phyloP scores from a whole-genome alignment of 2,113 vertebrate genomes.

The Dicerorhinus sumatrensis region DNA sequence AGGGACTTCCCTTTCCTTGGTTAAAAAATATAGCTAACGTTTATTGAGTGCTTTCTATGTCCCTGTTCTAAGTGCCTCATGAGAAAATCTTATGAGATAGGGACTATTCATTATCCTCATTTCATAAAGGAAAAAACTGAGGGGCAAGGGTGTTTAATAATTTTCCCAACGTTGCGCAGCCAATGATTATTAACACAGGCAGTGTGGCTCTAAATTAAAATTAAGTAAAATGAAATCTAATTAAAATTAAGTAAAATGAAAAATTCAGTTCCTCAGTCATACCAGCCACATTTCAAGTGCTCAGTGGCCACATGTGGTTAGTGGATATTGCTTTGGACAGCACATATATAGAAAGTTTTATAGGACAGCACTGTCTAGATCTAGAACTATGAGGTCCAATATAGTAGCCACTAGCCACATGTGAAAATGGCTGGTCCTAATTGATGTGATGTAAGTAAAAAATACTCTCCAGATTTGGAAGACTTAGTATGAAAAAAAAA shows the following conservation, averaged over 20 bases:
- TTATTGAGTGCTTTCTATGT: slow-evolving; percentile 5
- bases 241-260: slow-evolving; percentile 64
- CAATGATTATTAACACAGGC: slow-evolving; percentile 32
- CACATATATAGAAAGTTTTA: background rate
- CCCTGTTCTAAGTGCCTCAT: background rate
- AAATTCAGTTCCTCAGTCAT: background rate
- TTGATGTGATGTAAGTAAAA: background rate
- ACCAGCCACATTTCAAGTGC: background rate
- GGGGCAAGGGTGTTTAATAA: slow-evolving; percentile 11
- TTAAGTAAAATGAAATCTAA: slow-evolving; percentile 60
- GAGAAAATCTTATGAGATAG: slow-evolving; percentile 34
- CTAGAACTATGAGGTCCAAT: too few relatives aligned
- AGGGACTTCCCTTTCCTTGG: background rate
- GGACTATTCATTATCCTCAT: slow-evolving; percentile 1
- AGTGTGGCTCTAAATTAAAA: slow-evolving; percentile 47
- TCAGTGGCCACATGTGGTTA: background rate
- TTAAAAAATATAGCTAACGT: background rate
- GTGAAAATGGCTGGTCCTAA: background rate
- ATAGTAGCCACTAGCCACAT: background rate
- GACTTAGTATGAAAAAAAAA: background rate
- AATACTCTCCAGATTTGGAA: background rate
- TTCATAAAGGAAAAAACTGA: slow-evolving; percentile 27
- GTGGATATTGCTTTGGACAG: background rate
- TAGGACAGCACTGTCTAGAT: background rate
- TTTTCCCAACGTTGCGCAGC: background rate